Evolutionary conservation across 1,140 invertebrate species (phyloP), one percentile per base, ranked within the genome.

Genomic region (Monochamus saltuarius): DNA sequence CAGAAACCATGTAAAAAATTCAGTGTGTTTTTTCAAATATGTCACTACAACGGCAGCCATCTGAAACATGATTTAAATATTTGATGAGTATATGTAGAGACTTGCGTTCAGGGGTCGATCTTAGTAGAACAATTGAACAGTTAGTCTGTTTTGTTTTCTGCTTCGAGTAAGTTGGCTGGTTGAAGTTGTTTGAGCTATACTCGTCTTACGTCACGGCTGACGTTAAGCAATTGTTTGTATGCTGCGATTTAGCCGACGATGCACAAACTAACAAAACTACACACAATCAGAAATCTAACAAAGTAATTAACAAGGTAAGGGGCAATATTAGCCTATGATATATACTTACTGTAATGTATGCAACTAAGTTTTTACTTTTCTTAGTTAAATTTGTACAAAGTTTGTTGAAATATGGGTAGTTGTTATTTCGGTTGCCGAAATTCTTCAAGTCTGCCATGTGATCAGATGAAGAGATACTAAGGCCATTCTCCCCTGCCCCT

Each of bases 21-120:
- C 64, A 0, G 84, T 86, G 60, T 79, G 80, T 4, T 75, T 73
- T 61, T 75, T 66, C 19, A 87, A 70, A 62, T 84, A 85, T 7
- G 77, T 62, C 7, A 80, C 77, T 14, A 88, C 73, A 65, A 87
- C 78, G 17, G 75, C 66, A 22, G 86, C 82, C 56, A 83, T 84
- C 85, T 87, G 69, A 55, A 82, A 80, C 50, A 43, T 49, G 55
- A 39, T 22, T 40, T 29, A 29, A n/a, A n/a, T n/a, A n/a, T n/a
- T n/a, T n/a, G n/a, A n/a, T n/a, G n/a, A n/a, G n/a, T n/a, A n/a
- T n/a, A n/a, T n/a, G n/a, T n/a, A n/a, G n/a, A n/a, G n/a, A n/a
- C n/a, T n/a, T n/a, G n/a, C n/a, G n/a, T n/a, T n/a, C n/a, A n/a
- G n/a, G n/a, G n/a, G n/a, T n/a, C n/a, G n/a, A n/a, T n/a, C n/a